Evolutionary conservation across 2,113 vertebrate species (phyloP), one percentile per base, ranked within the genome.

Genomic region (Hylia prasina): DNA sequence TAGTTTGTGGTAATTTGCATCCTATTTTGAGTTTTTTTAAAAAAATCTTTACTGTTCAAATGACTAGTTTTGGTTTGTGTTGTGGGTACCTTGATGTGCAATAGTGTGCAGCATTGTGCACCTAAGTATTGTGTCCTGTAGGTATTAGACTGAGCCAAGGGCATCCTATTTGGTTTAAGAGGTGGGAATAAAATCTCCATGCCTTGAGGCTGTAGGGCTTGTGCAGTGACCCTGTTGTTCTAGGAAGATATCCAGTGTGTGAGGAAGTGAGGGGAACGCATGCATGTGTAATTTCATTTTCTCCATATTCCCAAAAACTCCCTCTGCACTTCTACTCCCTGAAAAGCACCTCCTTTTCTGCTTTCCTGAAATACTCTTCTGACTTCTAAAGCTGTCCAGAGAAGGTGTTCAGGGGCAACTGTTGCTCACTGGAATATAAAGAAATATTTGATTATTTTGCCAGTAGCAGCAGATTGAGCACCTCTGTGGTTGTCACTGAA

Each of bases 301-400:
- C 42, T 48, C 51, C 9, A 1, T 40, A 5, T 33, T 84, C 40
- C 70, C 63, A 39, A 69, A 86, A 89, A 24, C 25, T 66, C 25
- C 28, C 20, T 77, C 47, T 91, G 45, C 61, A 44, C 30, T 93
- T 89, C 60, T 27, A 9, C 28, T 80, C 73, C 61, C 40, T 79
- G 35, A 56, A 70, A 58, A 85, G 14, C n/a, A 65, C 30, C 18
- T 75, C 24, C 48, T 37, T 54, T 79, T 68, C 81, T 92, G 90
- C 79, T 93, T 94, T 82, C 56, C 48, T 63, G 11, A 80, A 93
- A 89, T 80, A 60, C 45, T 85, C 13, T 94, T 77, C 54, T 71
- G 57, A 57, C 53, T 78, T 76, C 24, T 45, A n/a, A 85, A 71
- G 40, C 51, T 89, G 24, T 66, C 47, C 83, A 51, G 86, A 80